Evolutionary conservation across 2,797 vertebrate genomes (phyloP).

Genomic region (Rhinatrema bivittatum): DNA sequence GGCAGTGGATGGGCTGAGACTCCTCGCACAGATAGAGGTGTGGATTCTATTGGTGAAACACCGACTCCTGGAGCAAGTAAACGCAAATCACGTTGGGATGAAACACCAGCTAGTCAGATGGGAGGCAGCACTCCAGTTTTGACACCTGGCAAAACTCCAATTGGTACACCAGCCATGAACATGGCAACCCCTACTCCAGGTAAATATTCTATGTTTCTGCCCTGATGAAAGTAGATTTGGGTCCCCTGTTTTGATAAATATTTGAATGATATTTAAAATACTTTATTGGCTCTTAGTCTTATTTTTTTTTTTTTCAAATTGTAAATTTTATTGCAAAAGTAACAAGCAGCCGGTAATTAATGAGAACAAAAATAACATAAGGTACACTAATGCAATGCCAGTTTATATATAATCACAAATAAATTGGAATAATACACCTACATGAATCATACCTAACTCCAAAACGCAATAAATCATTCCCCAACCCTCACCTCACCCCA

Average conservation of each 20-base stretch:
- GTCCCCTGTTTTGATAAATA: too few species aligned
- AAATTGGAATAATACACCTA: too few species aligned
- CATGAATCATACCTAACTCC: too few species aligned
- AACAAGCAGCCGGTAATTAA: too few species aligned
- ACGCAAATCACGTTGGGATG: slow-evolving; percentile 96
- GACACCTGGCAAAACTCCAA: slow-evolving; percentile 93
- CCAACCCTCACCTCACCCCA: too few species aligned
- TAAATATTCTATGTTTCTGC: too few species aligned
- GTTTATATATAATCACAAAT: too few species aligned
- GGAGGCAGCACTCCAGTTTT: slow-evolving; percentile 94
- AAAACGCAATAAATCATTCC: too few species aligned
- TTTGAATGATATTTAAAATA: not conserved
- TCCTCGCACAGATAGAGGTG: slow-evolving; percentile 89
- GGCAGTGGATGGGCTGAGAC: slow-evolving; percentile 97
- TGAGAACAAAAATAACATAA: too few species aligned
- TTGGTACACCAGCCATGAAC: slow-evolving; percentile 97
- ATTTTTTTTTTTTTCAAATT: not conserved
- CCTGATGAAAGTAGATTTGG: too few species aligned
- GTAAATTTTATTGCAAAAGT: too few species aligned
- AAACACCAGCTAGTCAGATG: slow-evolving; percentile 96
- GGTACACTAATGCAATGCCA: too few species aligned
- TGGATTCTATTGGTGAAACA: slow-evolving; percentile 93
- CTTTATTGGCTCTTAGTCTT: not conserved
- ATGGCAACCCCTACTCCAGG: slow-evolving; percentile 98
- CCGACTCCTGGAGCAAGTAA: slow-evolving; percentile 96